Evolutionary conservation across 1,140 invertebrate genomes (phyloP), one percentile per base, ranked within the genome.

Genomic region (Drosophila pandora): DNA sequence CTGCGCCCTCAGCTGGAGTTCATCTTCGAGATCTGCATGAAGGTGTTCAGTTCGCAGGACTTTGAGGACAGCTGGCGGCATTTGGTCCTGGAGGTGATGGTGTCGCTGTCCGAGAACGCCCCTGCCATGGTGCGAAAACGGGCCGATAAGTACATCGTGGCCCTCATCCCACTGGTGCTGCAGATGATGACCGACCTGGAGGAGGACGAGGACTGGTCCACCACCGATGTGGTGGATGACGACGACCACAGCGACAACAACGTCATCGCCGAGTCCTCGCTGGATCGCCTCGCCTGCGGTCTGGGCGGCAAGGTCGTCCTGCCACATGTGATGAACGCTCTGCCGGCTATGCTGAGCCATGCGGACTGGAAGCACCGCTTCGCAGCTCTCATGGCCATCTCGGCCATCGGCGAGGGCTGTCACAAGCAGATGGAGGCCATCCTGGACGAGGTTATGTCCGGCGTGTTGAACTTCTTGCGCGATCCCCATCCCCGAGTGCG

Each of bases 331-430:
- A 95, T 98, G 55, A 94, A 94, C 22, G 96, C 96, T 91, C 95
- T 98, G 57, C 96, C 98, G 5, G 92, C 93, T 22, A 98, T 99
- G 98, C 93, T 99, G 75, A 93, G 93, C n/a, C 96, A 95, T 79
- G 91, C 94, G 52, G 95, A 97, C 89, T 98, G 96, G 96, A 96
- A 95, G 79, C 95, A 95, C 68, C 94, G 98, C 23, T 97, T 99
- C 92, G 98, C 98, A 50, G 99, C 98, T 12, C 94, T 99, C 17
- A 99, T 99, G 98, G 98, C 99, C 3, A 96, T 99, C 22, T 99
- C 98, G 10, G 97, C 98, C 7, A 97, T 99, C 58, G 99, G 99
- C 0, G 99, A 99, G 94, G 99, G 99, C 12, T 99, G 98, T 88
- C 97, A 98, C 90, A 98, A 98, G 92, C 97, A 99, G 92, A 99